A percentile compares a stretch with the other conserved stretches of the same genome.
phyloP scores from a whole-genome alignment of 2,888 invertebrate species.

The Idaea aversata region DNA sequence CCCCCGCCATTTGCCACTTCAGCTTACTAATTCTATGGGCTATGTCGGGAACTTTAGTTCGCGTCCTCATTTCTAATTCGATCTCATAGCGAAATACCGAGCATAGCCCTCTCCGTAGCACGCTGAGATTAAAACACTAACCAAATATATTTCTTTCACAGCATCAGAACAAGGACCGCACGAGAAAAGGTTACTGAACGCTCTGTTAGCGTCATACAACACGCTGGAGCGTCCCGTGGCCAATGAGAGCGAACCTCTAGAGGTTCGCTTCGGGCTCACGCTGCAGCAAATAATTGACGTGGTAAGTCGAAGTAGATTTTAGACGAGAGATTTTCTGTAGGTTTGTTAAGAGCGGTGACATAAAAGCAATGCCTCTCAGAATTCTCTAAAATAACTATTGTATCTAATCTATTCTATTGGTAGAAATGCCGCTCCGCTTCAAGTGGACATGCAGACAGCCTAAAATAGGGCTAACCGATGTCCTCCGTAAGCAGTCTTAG shows the following conservation, averaged over 20 bases:
- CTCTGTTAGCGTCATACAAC: conserved; percentile 91
- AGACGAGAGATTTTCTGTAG: not conserved
- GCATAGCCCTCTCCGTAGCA: not conserved
- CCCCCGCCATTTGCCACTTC: too few relatives aligned
- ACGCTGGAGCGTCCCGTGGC: conserved; percentile 94
- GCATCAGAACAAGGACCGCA: conserved; percentile 94
- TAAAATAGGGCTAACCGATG: too few relatives aligned
- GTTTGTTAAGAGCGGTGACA: not conserved
- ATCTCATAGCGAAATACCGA: not conserved
- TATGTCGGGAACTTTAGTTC: too few relatives aligned
- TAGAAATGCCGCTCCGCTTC: too few relatives aligned
- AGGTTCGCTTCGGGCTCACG: conserved; percentile 95
- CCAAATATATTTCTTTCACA: conserved; percentile 54
- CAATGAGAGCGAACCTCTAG: conserved; percentile 93
- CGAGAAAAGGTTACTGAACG: conserved; percentile 92
- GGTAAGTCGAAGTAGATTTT: conserved; percentile 82
- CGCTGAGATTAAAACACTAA: not conserved
- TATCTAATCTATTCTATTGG: too few relatives aligned
- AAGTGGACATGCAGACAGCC: too few relatives aligned
- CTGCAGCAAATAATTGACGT: conserved; percentile 96
- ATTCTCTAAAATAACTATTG: not conserved
- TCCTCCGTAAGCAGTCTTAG: too few relatives aligned
- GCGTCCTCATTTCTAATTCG: too few relatives aligned
- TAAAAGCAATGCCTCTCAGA: not conserved
- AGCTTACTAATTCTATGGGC: too few relatives aligned